Evolutionary conservation across 2,797 vertebrate genomes (phyloP).

Genomic region (Bufotes viridis): DNA sequence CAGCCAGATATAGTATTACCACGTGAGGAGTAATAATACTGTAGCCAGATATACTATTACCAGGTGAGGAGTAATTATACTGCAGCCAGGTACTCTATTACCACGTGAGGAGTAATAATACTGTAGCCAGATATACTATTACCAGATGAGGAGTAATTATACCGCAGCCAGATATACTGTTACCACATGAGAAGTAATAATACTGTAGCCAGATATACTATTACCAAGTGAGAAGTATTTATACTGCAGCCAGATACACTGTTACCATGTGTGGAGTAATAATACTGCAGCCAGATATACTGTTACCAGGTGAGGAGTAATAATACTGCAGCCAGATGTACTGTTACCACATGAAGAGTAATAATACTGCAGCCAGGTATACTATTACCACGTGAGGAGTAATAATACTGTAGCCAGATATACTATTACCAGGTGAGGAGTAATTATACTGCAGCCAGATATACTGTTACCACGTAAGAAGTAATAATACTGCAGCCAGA

Average conservation of each 20-base stretch:
- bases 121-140: too few relatives aligned
- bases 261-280: not conserved
- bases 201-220: not conserved
- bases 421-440: not conserved
- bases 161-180: not conserved
- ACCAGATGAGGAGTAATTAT: too few relatives aligned
- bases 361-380: not conserved
- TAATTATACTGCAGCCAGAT: not conserved
- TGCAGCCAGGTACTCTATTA: too few relatives aligned
- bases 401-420: not conserved
- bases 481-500: not conserved
- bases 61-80: too few relatives aligned
- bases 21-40: too few relatives aligned
- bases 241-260: too few relatives aligned
- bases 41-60: too few relatives aligned
- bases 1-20: not conserved
- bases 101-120: too few relatives aligned
- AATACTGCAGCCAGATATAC: not conserved
- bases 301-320: not conserved
- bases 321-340: not conserved
- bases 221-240: too few relatives aligned
- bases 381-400: too few relatives aligned
- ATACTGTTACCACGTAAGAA: not conserved
- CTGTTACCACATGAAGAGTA: not conserved
- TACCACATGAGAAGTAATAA: not conserved